Conservation (phyloP, 2,113 vertebrate genomes). For the Ia io region DNA sequence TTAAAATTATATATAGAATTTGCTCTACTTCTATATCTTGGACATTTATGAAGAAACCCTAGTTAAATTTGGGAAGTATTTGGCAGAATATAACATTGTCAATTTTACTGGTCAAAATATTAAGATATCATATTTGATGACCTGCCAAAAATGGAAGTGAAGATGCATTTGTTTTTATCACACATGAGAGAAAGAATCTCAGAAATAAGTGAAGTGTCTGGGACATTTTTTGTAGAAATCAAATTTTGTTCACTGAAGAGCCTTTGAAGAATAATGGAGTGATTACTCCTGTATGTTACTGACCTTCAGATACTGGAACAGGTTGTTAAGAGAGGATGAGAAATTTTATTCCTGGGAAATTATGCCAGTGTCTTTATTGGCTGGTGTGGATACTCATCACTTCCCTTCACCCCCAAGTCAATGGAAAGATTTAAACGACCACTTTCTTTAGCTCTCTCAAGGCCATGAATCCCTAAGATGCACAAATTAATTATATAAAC, state of each 20-base stretch:
- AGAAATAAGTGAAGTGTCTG: neutral
- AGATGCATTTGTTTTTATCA: neutral
- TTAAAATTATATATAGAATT: neutral
- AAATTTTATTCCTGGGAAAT: slow-evolving; percentile 10
- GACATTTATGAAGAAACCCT: neutral
- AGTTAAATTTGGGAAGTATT: neutral
- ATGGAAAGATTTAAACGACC: slow-evolving; percentile 24
- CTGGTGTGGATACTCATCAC: neutral
- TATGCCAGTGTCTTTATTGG: neutral
- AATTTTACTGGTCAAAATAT: neutral
- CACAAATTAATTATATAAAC: slow-evolving; percentile 45
- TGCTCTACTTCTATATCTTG: neutral
- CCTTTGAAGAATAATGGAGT: neutral
- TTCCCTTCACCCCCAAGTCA: neutral
- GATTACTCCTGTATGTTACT: neutral
- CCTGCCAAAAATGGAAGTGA: neutral
- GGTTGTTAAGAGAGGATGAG: neutral
- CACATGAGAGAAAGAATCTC: neutral
- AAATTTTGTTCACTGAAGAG: slow-evolving; percentile 21
- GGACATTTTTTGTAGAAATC: neutral
- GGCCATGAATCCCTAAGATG: neutral
- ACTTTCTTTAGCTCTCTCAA: neutral
- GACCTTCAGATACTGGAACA: neutral
- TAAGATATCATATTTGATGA: neutral
- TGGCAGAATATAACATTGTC: neutral